phyloP scores from a whole-genome alignment of 2,797 vertebrate genomes.

The Carcharodon carcharias region DNA sequence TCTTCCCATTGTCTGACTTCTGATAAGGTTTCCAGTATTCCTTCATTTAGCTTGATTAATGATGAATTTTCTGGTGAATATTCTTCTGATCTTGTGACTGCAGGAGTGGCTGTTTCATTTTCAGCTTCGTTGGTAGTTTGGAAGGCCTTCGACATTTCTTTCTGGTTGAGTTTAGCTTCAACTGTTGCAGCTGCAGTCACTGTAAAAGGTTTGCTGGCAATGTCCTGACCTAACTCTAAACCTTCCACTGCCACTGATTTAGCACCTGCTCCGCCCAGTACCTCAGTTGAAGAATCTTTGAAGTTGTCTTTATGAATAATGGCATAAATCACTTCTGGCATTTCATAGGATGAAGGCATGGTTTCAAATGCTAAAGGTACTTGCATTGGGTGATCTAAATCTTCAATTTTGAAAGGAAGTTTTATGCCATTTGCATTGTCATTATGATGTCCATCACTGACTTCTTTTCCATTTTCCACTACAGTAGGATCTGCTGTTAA shows the following conservation, averaged over 20 bases:
- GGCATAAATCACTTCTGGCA: not conserved
- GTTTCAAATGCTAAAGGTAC: not conserved
- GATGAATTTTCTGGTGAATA: not conserved
- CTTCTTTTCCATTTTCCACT: not conserved
- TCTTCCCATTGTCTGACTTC: not conserved
- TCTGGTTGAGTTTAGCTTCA: not conserved
- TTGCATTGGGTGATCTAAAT: not conserved
- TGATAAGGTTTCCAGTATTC: not conserved
- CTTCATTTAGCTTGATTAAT: not conserved
- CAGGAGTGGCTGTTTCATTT: too few relatives aligned
- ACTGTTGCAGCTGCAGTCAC: not conserved
- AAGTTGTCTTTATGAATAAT: not conserved
- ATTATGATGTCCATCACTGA: not conserved
- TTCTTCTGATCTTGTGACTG: not conserved
- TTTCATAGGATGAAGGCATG: not conserved
- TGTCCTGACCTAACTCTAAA: not conserved
- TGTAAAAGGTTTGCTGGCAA: not conserved
- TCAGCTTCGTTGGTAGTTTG: not conserved
- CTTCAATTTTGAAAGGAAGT: not conserved
- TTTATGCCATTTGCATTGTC: not conserved
- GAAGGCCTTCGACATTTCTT: not conserved
- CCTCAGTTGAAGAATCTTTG: not conserved
- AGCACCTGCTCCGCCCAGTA: not conserved
- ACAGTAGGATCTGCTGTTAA: not conserved
- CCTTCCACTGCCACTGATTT: not conserved